Conservation (phyloP, 2,797 vertebrate genomes). For the Rallus crepitans region DNA sequence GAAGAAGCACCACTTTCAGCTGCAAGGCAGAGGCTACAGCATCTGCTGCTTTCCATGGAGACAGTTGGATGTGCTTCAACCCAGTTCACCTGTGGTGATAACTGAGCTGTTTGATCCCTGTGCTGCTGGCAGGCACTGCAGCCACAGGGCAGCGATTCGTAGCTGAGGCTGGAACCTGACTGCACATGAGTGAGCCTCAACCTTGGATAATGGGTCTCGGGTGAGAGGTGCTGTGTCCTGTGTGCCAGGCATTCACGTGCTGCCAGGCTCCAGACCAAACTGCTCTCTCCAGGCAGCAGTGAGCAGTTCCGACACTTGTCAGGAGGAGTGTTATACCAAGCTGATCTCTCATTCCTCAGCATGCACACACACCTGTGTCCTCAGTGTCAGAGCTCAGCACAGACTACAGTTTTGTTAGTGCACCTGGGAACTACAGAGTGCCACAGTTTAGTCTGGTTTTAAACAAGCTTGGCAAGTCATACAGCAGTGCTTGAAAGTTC, state of each 20-base stretch:
- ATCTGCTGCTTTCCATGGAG: background rate
- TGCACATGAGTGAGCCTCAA: background rate
- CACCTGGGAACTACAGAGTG: background rate
- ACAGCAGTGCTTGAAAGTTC: background rate
- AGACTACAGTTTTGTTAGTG: too few species aligned
- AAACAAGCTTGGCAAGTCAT: background rate
- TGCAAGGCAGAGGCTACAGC: background rate
- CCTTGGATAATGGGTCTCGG: background rate
- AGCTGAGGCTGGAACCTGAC: background rate
- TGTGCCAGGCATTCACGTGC: background rate
- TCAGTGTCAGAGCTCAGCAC: background rate
- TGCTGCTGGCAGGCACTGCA: background rate
- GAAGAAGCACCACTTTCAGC: background rate
- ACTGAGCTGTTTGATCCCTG: background rate
- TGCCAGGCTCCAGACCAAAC: background rate
- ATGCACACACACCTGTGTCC: background rate
- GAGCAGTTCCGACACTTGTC: background rate
- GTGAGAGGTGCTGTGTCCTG: background rate
- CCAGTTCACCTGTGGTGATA: background rate
- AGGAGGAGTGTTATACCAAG: background rate
- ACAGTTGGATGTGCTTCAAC: background rate
- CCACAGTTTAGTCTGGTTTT: background rate
- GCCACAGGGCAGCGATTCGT: accelerated
- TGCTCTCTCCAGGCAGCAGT: background rate
- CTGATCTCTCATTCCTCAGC: background rate